phyloP scores from a whole-genome alignment of 2,888 invertebrate species.

The Callosobruchus maculatus region DNA sequence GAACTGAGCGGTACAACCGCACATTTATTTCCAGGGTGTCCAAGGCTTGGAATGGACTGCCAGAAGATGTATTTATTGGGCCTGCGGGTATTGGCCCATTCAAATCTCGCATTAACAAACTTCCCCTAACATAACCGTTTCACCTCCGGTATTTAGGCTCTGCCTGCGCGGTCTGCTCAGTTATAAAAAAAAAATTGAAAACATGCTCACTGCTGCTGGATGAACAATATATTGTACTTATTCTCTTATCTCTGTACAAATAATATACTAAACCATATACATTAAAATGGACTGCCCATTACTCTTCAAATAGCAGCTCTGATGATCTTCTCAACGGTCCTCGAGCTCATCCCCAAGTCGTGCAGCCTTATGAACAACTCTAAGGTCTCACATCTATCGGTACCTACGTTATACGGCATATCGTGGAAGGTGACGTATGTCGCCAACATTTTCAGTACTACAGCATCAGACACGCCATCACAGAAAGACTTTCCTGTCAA shows the following conservation, averaged over 20 bases:
- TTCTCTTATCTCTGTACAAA: neutral
- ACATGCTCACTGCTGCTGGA: neutral
- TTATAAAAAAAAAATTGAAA: too few species aligned
- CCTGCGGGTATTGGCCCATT: too few species aligned
- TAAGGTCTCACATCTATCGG: conserved; percentile 34
- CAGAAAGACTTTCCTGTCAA: conserved; percentile 48
- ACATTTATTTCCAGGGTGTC: too few species aligned
- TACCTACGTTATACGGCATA: conserved; percentile 48
- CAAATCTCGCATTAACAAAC: too few species aligned
- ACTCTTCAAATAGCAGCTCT: conserved; percentile 6
- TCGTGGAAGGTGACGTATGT: conserved; percentile 59
- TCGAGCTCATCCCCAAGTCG: conserved; percentile 12
- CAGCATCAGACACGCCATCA: conserved; percentile 37
- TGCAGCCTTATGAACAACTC: conserved; percentile 30
- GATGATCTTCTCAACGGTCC: conserved; percentile 20
- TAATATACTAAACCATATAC: neutral
- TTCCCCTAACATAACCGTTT: too few species aligned
- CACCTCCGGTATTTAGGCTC: too few species aligned
- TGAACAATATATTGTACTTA: neutral
- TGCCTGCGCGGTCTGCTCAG: too few species aligned
- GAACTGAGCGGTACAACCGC: too few species aligned
- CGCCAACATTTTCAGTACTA: conserved; percentile 49
- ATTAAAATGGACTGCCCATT: too few species aligned
- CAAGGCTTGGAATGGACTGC: too few species aligned
- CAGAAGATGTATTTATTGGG: too few species aligned